Conservation (phyloP, 2,888 invertebrate species). For the Drosophila borborema region DNA sequence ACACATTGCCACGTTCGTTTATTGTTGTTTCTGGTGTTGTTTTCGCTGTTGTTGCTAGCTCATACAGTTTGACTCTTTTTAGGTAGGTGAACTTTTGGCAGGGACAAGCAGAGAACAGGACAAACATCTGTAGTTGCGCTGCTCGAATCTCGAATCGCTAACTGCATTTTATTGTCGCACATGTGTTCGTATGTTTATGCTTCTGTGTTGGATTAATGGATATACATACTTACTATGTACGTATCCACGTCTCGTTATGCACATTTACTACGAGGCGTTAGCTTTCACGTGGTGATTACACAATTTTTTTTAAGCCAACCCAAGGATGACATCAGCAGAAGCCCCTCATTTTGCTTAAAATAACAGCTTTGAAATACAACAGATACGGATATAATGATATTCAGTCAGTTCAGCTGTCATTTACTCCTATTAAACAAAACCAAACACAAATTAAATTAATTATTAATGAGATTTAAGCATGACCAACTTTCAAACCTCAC, state of each 20-base stretch:
- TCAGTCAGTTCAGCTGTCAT: not conserved
- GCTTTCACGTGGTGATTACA: conserved; percentile 70
- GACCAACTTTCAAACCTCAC: no score
- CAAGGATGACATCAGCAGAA: no score
- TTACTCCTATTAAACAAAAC: not conserved
- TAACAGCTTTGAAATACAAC: not conserved
- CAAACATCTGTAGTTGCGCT: conserved; percentile 52
- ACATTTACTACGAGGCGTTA: conserved; percentile 72
- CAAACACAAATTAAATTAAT: not conserved
- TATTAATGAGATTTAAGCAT: not conserved
- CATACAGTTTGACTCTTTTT: conserved; percentile 30
- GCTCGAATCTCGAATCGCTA: conserved; percentile 58
- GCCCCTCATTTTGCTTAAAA: no score
- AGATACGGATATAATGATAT: not conserved
- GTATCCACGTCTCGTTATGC: conserved; percentile 52
- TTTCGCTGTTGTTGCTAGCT: conserved; percentile 44
- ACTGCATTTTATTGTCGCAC: conserved; percentile 75
- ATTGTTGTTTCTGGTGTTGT: conserved; percentile 34
- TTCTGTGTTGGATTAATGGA: conserved; percentile 45
- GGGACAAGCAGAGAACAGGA: conserved; percentile 16
- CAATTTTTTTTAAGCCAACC: conserved; percentile 19
- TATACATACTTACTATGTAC: conserved; percentile 55
- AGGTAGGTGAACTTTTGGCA: not conserved
- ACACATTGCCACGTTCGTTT: conserved; percentile 69
- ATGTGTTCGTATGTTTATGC: conserved; percentile 32